These are phyloP conservation scores for Nerophis lumbriciformis DNA, from an alignment of 2,113 vertebrate species.

Conservation along the genomic window DNA sequence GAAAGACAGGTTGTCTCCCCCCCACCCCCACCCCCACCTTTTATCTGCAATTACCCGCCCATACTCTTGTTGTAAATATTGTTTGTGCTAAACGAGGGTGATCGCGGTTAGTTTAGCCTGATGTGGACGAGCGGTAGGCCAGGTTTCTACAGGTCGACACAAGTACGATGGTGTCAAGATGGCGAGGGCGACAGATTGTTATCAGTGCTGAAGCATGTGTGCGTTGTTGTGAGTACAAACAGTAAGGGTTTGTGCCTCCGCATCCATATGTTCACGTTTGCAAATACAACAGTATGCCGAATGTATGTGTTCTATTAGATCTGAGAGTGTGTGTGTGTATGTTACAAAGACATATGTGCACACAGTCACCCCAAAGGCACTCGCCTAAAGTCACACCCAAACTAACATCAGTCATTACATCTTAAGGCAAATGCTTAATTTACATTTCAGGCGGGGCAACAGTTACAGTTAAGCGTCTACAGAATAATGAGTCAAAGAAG, in stretches of 20 bases:
- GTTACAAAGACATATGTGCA: background rate
- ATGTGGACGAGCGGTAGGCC: background rate
- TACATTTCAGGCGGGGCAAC: background rate
- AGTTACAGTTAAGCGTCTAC: background rate
- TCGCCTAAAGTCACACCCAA: background rate
- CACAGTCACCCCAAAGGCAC: background rate
- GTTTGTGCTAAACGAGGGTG: constrained; percentile 15
- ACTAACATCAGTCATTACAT: background rate
- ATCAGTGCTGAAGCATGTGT: constrained; percentile 31
- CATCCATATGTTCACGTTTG: constrained; percentile 36
- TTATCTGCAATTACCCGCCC: constrained; percentile 6
- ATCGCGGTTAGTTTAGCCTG: constrained; percentile 6
- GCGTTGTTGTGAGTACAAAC: constrained; percentile 55
- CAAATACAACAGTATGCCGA: constrained; percentile 34
- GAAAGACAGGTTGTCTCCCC: constrained; percentile 21
- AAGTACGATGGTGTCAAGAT: constrained; percentile 24
- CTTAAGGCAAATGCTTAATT: background rate
- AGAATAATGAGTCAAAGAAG: background rate
- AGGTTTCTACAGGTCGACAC: constrained; percentile 22
- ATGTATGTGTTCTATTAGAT: constrained; percentile 32
- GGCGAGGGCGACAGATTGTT: constrained; percentile 41
- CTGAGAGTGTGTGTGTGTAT: constrained; percentile 19
- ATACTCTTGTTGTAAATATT: constrained; percentile 30
- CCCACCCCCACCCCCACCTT: background rate
- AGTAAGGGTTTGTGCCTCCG: constrained; percentile 9